A percentile compares a stretch with the other conserved stretches of the same genome.
Evolutionary conservation across 64 coral and sea anemone species (phyloP).

Genomic region (Porites lutea): DNA sequence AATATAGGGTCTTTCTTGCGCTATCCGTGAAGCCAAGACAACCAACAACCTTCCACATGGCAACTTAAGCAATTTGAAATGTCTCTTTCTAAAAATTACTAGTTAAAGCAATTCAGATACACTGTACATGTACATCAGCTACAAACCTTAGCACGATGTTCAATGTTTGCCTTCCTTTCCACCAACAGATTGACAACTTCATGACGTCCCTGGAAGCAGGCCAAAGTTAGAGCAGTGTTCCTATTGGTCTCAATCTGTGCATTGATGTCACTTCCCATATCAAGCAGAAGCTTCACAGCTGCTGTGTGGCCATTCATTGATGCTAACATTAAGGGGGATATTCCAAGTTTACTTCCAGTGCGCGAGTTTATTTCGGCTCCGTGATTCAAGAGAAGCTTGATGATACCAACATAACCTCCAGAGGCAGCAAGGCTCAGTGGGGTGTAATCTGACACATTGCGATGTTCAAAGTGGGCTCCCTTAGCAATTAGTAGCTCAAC

Average conservation of each 20-base stretch:
- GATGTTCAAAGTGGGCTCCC: constrained; percentile 95
- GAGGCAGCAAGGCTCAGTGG: constrained; percentile 94
- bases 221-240: constrained; percentile 93
- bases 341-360: constrained; percentile 97
- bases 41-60: too few species aligned
- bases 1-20: too few species aligned
- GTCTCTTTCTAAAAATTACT: too few species aligned
- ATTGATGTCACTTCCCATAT: constrained; percentile 99
- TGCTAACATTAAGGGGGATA: constrained; percentile 96
- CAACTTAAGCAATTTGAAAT: too few species aligned
- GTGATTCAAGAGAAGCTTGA: constrained; percentile 88
- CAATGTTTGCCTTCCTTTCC: constrained; percentile 98
- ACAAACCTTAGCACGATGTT: constrained; percentile 93
- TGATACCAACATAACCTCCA: constrained; percentile 95
- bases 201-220: constrained; percentile 96
- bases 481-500: constrained; percentile 94
- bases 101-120: not conserved
- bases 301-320: constrained; percentile 98
- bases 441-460: constrained; percentile 98
- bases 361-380: constrained; percentile 98
- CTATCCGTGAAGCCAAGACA: too few species aligned
- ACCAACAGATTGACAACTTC: constrained; percentile 98
- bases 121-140: not conserved
- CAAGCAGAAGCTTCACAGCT: constrained; percentile 94
- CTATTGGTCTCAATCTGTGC: constrained; percentile 99